phyloP scores from a whole-genome alignment of 1,140 invertebrate species.

The Neoseiulus cucumeris region DNA sequence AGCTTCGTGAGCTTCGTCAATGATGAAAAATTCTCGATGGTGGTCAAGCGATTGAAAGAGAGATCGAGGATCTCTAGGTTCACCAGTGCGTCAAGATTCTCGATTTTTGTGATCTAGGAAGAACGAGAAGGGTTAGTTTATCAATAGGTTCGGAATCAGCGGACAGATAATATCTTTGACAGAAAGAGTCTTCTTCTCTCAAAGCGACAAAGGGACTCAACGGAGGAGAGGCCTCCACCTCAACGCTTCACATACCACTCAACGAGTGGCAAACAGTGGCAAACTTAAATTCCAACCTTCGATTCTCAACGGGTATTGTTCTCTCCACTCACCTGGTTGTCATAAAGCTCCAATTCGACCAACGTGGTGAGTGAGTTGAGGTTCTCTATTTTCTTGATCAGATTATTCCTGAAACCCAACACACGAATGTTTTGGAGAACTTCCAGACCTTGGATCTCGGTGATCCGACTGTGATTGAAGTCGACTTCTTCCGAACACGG shows the following conservation, averaged over 20 bases:
- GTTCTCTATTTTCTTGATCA: conserved; percentile 85
- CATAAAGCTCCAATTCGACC: conserved; percentile 76
- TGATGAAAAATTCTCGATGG: conserved; percentile 63
- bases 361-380: conserved; percentile 48
- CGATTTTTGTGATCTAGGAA: conserved; percentile 48
- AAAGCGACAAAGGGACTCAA: no score
- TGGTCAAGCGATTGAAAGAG: conserved; percentile 85
- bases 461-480: neutral
- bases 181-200: no score
- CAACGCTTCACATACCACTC: no score
- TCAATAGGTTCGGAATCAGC: no score
- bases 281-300: no score
- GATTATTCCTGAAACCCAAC: conserved; percentile 73
- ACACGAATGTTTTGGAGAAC: neutral
- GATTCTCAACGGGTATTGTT: no score
- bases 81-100: conserved; percentile 60
- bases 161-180: no score
- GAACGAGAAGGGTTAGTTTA: no score
- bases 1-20: conserved; percentile 63
- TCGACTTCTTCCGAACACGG: neutral
- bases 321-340: conserved; percentile 83
- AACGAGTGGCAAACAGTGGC: no score
- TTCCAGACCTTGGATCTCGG: neutral
- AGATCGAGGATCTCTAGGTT: conserved; percentile 83
- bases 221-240: no score